phyloP scores from a whole-genome alignment of 2,888 invertebrate genomes.

The Byasa hedistus region DNA sequence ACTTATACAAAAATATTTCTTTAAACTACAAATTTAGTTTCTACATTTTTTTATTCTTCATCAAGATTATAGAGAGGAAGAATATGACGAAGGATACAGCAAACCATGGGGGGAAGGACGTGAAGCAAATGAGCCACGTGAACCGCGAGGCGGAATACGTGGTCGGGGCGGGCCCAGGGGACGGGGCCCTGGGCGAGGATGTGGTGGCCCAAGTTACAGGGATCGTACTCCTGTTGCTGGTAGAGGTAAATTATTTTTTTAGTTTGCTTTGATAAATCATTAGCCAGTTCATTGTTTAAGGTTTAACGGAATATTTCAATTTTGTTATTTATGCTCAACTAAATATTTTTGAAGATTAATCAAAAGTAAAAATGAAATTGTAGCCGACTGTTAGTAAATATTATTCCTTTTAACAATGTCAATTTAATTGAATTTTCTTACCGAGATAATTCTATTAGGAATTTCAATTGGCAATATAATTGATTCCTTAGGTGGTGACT shows the following conservation, averaged over 20 bases:
- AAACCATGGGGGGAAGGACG: conserved; percentile 23
- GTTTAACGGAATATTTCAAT: too few species aligned
- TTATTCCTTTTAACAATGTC: too few species aligned
- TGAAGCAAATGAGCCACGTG: conserved; percentile 18
- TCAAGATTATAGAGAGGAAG: conserved; percentile 50
- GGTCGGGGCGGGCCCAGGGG: conserved; percentile 40
- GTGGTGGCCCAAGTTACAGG: conserved; percentile 49
- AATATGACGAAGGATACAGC: conserved; percentile 50
- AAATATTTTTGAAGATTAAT: too few species aligned
- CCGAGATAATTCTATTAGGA: neutral
- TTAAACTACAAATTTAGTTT: neutral
- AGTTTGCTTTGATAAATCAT: neutral
- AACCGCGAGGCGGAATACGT: conserved; percentile 31
- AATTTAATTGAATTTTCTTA: neutral
- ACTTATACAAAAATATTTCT: too few species aligned
- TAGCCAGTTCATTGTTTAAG: neutral
- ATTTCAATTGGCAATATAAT: neutral
- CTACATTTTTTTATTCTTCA: neutral
- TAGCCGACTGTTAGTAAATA: too few species aligned
- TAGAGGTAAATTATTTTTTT: conserved; percentile 27
- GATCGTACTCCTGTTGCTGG: conserved; percentile 55
- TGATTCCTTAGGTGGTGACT: conserved; percentile 46
- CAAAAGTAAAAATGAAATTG: too few species aligned
- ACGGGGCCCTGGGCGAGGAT: conserved; percentile 40
- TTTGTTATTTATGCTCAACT: too few species aligned